Evolutionary conservation across 2,113 vertebrate genomes (phyloP).

Genomic region (Aramus guarauna): DNA sequence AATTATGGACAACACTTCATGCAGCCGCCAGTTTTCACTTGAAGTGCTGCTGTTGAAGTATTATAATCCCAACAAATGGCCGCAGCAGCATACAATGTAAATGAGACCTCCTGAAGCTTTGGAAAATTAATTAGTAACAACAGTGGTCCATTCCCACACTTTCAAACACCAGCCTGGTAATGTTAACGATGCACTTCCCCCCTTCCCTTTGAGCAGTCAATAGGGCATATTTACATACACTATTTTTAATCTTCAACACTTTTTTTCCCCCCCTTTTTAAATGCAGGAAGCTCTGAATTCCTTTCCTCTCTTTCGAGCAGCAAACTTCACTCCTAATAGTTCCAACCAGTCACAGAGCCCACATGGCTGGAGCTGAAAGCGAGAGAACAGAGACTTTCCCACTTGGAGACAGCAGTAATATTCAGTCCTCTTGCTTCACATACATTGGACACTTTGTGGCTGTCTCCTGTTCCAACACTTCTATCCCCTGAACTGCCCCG

Average conservation of each 20-base stretch:
- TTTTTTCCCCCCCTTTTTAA: not conserved
- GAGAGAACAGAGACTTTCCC: not conserved
- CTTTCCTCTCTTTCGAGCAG: not conserved
- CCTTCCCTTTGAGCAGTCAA: conserved; percentile 25
- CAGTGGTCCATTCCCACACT: conserved; percentile 72
- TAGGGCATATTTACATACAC: conserved; percentile 65
- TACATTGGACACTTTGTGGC: not conserved
- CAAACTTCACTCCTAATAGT: not conserved
- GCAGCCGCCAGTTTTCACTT: conserved; percentile 67
- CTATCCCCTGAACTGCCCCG: not conserved
- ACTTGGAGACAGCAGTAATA: not conserved
- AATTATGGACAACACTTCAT: conserved; percentile 74
- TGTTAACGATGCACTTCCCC: conserved; percentile 53
- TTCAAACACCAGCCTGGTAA: conserved; percentile 55
- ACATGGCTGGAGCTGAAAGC: not conserved
- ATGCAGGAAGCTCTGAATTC: not conserved
- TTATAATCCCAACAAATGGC: conserved; percentile 73
- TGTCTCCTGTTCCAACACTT: not conserved
- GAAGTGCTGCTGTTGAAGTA: conserved; percentile 71
- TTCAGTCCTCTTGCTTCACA: not conserved
- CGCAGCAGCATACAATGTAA: conserved; percentile 63
- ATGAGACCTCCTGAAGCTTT: conserved; percentile 74
- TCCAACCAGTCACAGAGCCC: not conserved
- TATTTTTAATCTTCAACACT: conserved; percentile 43
- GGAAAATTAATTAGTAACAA: conserved; percentile 73